Evolutionary conservation across 1,140 invertebrate genomes (phyloP), one percentile per base, ranked within the genome.

Genomic region (Eupeodes corollae): DNA sequence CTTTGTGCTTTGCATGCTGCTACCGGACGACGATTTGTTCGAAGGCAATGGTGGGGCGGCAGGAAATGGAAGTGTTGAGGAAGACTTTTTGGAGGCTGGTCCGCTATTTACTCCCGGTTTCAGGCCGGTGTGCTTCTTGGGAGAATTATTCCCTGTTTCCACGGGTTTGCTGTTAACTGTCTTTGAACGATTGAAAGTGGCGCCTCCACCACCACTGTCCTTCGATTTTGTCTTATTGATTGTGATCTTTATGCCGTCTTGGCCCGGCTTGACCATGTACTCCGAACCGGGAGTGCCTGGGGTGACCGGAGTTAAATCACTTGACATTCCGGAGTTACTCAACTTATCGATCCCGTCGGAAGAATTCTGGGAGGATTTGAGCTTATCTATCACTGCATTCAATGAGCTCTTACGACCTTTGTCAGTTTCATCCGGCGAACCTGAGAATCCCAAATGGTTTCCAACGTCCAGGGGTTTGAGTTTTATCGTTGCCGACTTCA

Each of bases 211-310:
- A 37, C 15, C 15, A 49, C 47, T 58, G 12, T 42, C 49, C 50
- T 61, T n/a, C n/a, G 76, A 80, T 46, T 80, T 74, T 1, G 86
- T 87, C 72, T 91, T 91, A 57, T 90, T 91, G 9, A 91, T 88
- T 0, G 87, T 92, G 43, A 92, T 78, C 63, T 91, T 92, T 68
- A 91, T 86, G 1, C 87, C 88, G 57, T 88, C 87, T 38, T 61
- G 59, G 48, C 84, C 87, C 31, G 80, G 81, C 56, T 89, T 89
- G 0, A 89, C 83, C 79, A 88, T 88, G 55, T 91, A 92, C 55
- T 91, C 88, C 1, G 34, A 47, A 40, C 18, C 46, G 54, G 54
- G 21, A 26, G 21, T 26, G 30, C 74, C 71, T 51, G 73, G 83
- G 79, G 50, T 26, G 8, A 8, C 8, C 8, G 21, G 21, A 5